Evolutionary conservation across 2,113 vertebrate species (phyloP), one percentile per base, ranked within the genome.

Genomic region (Etheostoma cragini): DNA sequence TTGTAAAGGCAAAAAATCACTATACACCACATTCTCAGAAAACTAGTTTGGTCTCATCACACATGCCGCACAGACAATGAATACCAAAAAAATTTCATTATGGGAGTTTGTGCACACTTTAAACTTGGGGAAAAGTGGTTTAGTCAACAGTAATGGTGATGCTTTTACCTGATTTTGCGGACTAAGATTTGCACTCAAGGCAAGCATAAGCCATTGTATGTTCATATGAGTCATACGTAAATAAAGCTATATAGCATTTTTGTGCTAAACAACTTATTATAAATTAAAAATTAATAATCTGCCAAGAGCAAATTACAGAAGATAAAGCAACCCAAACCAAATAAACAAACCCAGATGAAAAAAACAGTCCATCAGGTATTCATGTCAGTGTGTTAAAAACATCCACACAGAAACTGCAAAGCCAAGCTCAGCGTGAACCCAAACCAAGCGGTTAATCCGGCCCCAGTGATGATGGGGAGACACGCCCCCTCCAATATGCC

Each of bases 281-380:
- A 72, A 87, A 53, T 82, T 45, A 82, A 84, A 85, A 89, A 73
- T 65, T 22, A 81, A 80, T 53, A 69, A 86, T 77, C 74, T 58
- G 81, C 76, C 74, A 76, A 65, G 35, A 81, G 86, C 65, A 87
- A 79, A 91, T 90, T 67, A 82, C 66, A 82, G 61, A 62, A 30
- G 74, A 91, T 91, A 94, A 94, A 92, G 85, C 22, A 74, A 82
- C 56, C 19, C 65, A 33, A 49, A 71, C 8, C 46, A 82, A 78
- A 83, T 58, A 83, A 89, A 91, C 79, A 86, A 85, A 76, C 60
- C n/a, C 54, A 64, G 57, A 83, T 76, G 63, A 45, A 83, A 52
- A 63, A 50, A 81, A 78, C 69, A 8, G n/a, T 74, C 65, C 35
- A 75, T 52, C 19, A 57, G 69, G 73, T 76, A 83, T 80, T 86